Conservation (phyloP, 2,113 vertebrate species). For the Pituophis catenifer region DNA sequence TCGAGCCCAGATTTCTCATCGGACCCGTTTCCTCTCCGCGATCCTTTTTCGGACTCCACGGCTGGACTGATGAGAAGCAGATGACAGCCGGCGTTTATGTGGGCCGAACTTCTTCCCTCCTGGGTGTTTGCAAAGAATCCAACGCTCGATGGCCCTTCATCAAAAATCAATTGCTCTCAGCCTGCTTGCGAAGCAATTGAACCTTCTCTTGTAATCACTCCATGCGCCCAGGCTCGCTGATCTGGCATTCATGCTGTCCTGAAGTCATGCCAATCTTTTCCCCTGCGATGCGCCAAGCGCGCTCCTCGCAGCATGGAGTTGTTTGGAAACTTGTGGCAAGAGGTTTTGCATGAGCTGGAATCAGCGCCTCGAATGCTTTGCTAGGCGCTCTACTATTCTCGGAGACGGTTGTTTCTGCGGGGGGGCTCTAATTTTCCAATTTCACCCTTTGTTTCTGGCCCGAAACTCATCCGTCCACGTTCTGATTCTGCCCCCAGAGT, state of each 20-base stretch:
- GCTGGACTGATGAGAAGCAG: not conserved
- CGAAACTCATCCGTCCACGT: accelerated
- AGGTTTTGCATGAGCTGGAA: not conserved
- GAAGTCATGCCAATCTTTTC: not conserved
- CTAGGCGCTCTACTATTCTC: accelerated
- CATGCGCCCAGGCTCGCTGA: too few relatives aligned
- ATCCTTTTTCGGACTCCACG: not conserved
- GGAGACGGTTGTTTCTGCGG: not conserved
- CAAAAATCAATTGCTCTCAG: not conserved
- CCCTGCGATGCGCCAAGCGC: accelerated
- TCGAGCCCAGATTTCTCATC: not conserved
- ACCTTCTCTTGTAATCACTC: too few relatives aligned
- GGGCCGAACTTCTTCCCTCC: not conserved
- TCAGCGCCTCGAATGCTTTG: too few relatives aligned
- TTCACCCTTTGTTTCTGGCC: not conserved
- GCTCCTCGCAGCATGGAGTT: not conserved
- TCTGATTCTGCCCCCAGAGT: not conserved
- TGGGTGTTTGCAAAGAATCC: not conserved
- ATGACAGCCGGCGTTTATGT: not conserved
- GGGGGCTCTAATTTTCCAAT: not conserved
- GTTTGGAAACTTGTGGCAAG: not conserved
- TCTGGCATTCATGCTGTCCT: too few relatives aligned
- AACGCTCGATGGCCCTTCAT: not conserved
- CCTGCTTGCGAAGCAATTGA: not conserved
- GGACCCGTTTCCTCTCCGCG: not conserved